Evolutionary conservation across 2,797 vertebrate species (phyloP).

Genomic region (Acipenser transmontanus): DNA sequence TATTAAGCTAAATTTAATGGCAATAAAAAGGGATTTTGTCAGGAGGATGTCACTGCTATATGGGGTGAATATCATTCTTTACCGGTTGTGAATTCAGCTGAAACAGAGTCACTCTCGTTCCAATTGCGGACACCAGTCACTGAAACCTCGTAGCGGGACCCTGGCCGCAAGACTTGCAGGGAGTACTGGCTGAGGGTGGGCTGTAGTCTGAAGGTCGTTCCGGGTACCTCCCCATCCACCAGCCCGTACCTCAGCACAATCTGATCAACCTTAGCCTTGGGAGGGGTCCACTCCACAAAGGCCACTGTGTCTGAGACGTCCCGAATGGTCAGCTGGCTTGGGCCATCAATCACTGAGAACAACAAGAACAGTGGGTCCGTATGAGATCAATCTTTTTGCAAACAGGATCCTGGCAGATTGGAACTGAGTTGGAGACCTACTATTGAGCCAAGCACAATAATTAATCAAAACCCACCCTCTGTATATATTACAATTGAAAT

Average conservation of each 20-base stretch:
- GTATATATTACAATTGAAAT: no score
- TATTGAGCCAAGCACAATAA: no score
- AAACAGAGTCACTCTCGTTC: slow-evolving; percentile 75
- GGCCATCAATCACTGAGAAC: slow-evolving; percentile 82
- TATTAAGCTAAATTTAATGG: no score
- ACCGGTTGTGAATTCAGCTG: slow-evolving; percentile 86
- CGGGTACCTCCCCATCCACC: slow-evolving; percentile 71
- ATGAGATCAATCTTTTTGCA: slow-evolving; percentile 1
- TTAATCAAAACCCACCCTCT: no score
- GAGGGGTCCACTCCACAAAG: slow-evolving; percentile 89
- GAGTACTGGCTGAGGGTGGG: slow-evolving; percentile 94
- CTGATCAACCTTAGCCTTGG: slow-evolving; percentile 84
- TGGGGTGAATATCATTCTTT: slow-evolving; percentile 35
- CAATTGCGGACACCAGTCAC: slow-evolving; percentile 76
- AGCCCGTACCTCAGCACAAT: slow-evolving; percentile 85
- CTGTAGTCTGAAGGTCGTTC: slow-evolving; percentile 86
- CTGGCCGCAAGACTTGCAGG: slow-evolving; percentile 81
- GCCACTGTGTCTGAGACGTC: slow-evolving; percentile 91
- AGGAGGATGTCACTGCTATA: no score
- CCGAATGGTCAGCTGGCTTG: slow-evolving; percentile 81
- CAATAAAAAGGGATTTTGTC: no score
- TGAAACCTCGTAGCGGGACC: slow-evolving; percentile 75
- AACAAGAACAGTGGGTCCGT: slow-evolving; percentile 1
- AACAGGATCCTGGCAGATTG: not conserved
- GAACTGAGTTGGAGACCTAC: not conserved